Percentiles rank a stretch among this genome's conserved stretches.
Conservation (phyloP, 1,140 invertebrate genomes). For the Manduca sexta region DNA sequence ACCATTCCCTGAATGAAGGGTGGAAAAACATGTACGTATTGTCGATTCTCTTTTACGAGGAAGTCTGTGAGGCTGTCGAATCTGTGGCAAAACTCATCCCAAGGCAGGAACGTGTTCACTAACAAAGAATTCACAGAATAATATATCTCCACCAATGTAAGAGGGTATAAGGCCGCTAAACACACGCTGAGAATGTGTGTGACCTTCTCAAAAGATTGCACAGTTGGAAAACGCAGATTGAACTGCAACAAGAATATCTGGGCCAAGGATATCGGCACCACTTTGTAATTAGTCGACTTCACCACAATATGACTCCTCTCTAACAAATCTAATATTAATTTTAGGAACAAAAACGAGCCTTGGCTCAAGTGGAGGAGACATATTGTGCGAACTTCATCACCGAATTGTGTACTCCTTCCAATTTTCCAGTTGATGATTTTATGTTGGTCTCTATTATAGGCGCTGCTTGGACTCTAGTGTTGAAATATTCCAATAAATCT, state of each 20-base stretch:
- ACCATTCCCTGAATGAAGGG: conserved; percentile 96
- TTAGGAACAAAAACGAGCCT: conserved; percentile 94
- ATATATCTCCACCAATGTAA: conserved; percentile 93
- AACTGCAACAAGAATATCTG: conserved; percentile 96
- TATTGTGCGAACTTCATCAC: conserved; percentile 89
- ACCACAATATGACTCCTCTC: conserved; percentile 94
- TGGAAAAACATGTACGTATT: conserved; percentile 98
- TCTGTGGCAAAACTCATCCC: conserved; percentile 91
- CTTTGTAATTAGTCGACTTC: conserved; percentile 94
- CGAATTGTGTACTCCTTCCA: conserved; percentile 76
- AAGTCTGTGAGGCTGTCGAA: conserved; percentile 90
- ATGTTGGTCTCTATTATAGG: conserved; percentile 89
- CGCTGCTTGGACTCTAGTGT: conserved; percentile 84
- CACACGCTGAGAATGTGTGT: conserved; percentile 90
- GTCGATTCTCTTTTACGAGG: conserved; percentile 89
- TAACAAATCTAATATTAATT: conserved; percentile 94
- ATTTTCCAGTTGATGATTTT: conserved; percentile 80
- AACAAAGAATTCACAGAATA: conserved; percentile 93
- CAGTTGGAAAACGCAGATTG: conserved; percentile 93
- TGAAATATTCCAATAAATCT: conserved; percentile 91
- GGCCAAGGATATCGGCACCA: conserved; percentile 91
- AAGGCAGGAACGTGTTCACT: conserved; percentile 84
- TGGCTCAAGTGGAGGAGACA: conserved; percentile 85
- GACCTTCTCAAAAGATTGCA: conserved; percentile 91
- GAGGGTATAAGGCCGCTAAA: conserved; percentile 90